Evolutionary conservation across 2,888 invertebrate genomes (phyloP), one percentile per base, ranked within the genome.

Genomic region (Hipparchia sbordonii): DNA sequence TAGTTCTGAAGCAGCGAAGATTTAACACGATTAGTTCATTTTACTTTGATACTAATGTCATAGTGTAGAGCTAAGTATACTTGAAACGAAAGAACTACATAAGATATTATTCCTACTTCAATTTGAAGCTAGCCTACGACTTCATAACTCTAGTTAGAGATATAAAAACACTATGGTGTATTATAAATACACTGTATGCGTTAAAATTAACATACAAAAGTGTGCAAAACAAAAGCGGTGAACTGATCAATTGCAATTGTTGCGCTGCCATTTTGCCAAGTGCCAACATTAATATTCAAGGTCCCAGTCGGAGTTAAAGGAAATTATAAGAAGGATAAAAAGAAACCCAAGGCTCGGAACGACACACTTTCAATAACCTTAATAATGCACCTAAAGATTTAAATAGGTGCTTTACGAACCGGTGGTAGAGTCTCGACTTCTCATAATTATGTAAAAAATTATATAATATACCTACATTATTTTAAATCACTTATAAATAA

Each of bases 241-340:
- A 52, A 52, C 12, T 33, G 51, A 52, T 65, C 65, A 52, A 65
- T 52, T 52, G 65, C 23, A 65, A 65, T 65, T 52, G 65, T 51
- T 33, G 13, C 23, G 23, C 52, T 52, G 52, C 52, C 65, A 52
- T 65, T 39, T 52, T 65, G 52, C 23, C 65, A 65, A 65, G 33
- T 65, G 52, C 65, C 52, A 46, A 54, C 23, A 62, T 70, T 70
- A 70, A 71, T 65, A 65, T 65, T 71, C 65, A 71, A 71, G 71
- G 65, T 59, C 48, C 51, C 33, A 10, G 48, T 56, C 63, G 46
- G 23, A 54, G 45, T 59, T 54, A 51, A 70, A 65, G 65, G 59
- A 48, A 71, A 65, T 65, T 59, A 71, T 57, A 67, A 67, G 46
- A 33, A 54, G 39, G 56, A 67, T 57, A 57, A 51, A 33, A 71